phyloP scores from a whole-genome alignment of 2,113 vertebrate species.

The Herpetotheres cachinnans region DNA sequence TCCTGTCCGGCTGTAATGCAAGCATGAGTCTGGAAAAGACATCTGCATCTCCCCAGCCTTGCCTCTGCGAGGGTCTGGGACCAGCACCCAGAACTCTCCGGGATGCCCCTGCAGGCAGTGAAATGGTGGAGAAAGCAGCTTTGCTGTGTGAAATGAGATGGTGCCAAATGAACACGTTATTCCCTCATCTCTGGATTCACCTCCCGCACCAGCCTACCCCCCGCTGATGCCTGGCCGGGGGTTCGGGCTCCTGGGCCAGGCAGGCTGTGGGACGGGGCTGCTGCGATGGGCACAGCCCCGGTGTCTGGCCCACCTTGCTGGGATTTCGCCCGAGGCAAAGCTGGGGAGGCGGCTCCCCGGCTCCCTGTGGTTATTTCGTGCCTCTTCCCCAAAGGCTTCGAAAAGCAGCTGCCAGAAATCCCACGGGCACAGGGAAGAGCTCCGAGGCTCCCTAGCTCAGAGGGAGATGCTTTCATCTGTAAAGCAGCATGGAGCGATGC shows the following conservation, averaged over 20 bases:
- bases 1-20: background rate
- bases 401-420: background rate
- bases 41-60: background rate
- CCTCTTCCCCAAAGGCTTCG: background rate
- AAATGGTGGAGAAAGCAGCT: background rate
- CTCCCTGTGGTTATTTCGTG: background rate
- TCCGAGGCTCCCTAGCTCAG: background rate
- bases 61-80: background rate
- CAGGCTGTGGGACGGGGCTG: background rate
- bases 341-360: background rate
- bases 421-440: background rate
- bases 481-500: background rate
- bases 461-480: background rate
- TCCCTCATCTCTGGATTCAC: background rate
- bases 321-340: background rate
- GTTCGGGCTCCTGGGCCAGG: background rate
- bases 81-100: background rate
- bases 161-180: background rate
- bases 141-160: background rate
- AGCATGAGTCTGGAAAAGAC: background rate
- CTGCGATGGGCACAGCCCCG: background rate
- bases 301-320: background rate
- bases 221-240: fast-evolving
- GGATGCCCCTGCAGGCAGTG: background rate
- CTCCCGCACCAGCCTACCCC: background rate